A percentile compares a stretch with the other conserved stretches of the same genome.
Conservation (phyloP, 2,113 vertebrate species). For the Glareola pratincola region DNA sequence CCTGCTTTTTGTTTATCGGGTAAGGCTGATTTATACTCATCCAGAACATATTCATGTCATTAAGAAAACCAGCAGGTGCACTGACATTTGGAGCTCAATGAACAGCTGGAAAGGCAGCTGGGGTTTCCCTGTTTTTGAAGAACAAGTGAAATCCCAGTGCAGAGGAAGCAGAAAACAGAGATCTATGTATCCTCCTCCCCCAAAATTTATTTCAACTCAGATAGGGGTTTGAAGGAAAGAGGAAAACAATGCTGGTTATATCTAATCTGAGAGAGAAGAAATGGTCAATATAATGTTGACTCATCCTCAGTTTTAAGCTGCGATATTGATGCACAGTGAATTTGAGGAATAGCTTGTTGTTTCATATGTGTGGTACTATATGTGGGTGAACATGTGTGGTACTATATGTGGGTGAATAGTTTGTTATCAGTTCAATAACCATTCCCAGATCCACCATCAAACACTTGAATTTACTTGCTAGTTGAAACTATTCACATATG, state of each 20-base stretch:
- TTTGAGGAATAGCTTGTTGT: not conserved
- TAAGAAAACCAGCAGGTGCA: slow-evolving; percentile 14
- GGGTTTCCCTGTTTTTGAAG: not conserved
- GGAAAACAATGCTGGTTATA: not conserved
- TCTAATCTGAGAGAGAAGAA: not conserved
- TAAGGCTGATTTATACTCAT: not conserved
- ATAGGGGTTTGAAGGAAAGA: not conserved
- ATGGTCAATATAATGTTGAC: not conserved
- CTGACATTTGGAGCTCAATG: not conserved
- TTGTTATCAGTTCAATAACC: not conserved
- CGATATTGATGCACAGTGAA: not conserved
- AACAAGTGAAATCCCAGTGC: not conserved
- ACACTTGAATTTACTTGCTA: not conserved
- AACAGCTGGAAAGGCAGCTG: slow-evolving; percentile 51
- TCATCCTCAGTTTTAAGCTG: not conserved
- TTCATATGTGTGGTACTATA: not conserved
- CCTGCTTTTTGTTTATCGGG: not conserved
- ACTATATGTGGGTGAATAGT: not conserved
- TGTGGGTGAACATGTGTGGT: not conserved
- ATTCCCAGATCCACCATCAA: not conserved
- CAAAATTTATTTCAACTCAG: not conserved
- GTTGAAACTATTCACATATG: not conserved
- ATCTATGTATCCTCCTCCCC: not conserved
- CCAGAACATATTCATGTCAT: not conserved
- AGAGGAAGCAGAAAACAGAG: not conserved